Base-by-base conservation (phyloP, 2,888 invertebrate genomes). In the Zygothrica quintamaculata region DNA sequence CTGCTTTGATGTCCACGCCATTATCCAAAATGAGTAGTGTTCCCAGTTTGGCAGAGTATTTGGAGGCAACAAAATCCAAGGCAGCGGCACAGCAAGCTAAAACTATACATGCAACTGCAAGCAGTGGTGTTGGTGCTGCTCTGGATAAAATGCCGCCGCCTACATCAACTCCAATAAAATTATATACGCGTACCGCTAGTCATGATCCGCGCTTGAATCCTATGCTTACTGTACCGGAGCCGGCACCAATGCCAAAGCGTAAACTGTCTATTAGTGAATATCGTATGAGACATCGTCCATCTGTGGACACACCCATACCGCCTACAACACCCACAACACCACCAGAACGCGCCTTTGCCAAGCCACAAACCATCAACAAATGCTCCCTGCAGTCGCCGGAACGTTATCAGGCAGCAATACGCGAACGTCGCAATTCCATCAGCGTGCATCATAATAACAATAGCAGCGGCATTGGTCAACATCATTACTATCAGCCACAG, bases 241-340 rank as follows among this genome's bases (percentile, higher is more conserved):
- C 90, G 8, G 87, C 89, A 13, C 89, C 90, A 5, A 89, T 90
- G 77, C 91, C 91, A 12, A 91, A 91, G 56, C 89, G 91, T 9
- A 91, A 91, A 96, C 93, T 98, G 79, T 97, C 97, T 74, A 95
- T 98, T 88, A 95, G 95, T 74, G 98, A 98, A 90, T 98, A 98
- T 91, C 94, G 97, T 50, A 96, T 96, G 91, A 93, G 98, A 40
- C 96, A 95, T 88, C 94, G 94, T 87, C 92, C 93, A 65, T 92
- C 92, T 11, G 89, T 87, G 3, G 85, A 87, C 13, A 53, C 82
- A 0, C 74, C 75, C 0, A 69, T 65, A 1, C 77, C 66, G 3
- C 74, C 81, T 0, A 65, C 65, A 1, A 60, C 68, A 0, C 65
- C 74, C 0, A 46, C 67, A 5, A 57, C 55, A 5, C 55, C 55